These are phyloP conservation scores for Todiramphus saurophagus DNA, from an alignment of 2,113 vertebrate species.

Conservation along the genomic window DNA sequence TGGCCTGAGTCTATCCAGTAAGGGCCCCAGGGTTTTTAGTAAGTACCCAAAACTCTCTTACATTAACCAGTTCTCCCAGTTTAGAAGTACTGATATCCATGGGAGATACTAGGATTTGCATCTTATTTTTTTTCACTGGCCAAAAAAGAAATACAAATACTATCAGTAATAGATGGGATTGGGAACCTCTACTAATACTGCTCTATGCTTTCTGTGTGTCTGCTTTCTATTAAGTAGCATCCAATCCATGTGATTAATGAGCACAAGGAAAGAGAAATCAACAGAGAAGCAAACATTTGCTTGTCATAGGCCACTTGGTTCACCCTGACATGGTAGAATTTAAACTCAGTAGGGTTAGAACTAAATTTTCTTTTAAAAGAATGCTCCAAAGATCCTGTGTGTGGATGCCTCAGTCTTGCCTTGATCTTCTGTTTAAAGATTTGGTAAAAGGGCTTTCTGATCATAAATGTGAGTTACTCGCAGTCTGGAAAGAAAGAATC, in stretches of 20 bases:
- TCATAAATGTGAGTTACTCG: background rate
- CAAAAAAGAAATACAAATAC: background rate
- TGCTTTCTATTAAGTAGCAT: background rate
- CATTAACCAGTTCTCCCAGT: background rate
- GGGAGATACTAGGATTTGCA: constrained; percentile 8
- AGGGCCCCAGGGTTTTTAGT: constrained; percentile 11
- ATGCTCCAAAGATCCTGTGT: background rate
- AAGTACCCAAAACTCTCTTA: background rate
- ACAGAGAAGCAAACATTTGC: background rate
- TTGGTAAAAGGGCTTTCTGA: background rate
- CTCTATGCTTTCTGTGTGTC: background rate
- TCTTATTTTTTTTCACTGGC: background rate
- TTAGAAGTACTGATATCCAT: background rate
- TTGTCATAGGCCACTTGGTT: background rate
- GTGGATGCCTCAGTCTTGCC: background rate
- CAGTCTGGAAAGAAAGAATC: background rate
- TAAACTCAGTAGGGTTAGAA: background rate
- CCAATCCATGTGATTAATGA: background rate
- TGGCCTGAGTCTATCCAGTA: constrained; percentile 1
- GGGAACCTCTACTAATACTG: background rate
- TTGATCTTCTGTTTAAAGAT: background rate
- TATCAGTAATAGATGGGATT: background rate
- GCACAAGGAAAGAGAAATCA: background rate
- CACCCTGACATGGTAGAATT: background rate
- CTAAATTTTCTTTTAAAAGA: background rate